Evolutionary conservation across 2,113 vertebrate genomes (phyloP).

Genomic region (Tretioscincus oriximinensis): DNA sequence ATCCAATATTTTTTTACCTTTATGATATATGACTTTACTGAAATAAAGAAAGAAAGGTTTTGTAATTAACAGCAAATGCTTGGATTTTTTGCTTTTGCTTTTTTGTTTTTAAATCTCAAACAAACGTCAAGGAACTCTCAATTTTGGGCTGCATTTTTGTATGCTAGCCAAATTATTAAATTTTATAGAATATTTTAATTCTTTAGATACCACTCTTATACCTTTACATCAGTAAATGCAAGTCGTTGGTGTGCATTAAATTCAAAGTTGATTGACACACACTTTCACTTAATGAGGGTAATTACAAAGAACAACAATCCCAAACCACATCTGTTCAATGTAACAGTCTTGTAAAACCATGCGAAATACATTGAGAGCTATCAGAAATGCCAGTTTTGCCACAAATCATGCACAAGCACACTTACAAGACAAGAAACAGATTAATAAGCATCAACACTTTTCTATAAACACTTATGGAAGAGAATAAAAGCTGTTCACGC

Average conservation of each 20-base stretch:
- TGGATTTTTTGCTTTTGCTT: not conserved
- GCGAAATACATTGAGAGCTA: conserved; percentile 76
- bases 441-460: conserved; percentile 91
- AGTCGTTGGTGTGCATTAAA: conserved; percentile 79
- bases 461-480: conserved; percentile 84
- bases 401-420: conserved; percentile 71
- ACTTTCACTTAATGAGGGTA: conserved; percentile 97
- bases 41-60: not conserved
- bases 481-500: conserved; percentile 63
- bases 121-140: not conserved
- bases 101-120: too few relatives aligned
- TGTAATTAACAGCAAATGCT: not conserved
- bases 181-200: conserved; percentile 2
- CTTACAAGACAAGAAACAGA: conserved; percentile 87
- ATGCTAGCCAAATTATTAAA: conserved; percentile 22
- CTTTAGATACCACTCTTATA: conserved; percentile 28
- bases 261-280: conserved; percentile 92
- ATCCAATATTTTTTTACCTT: not conserved
- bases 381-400: conserved; percentile 79
- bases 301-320: conserved; percentile 98
- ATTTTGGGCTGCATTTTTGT: not conserved
- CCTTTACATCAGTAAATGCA: conserved; percentile 39
- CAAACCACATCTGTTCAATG: conserved; percentile 89
- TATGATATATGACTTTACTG: too few relatives aligned
- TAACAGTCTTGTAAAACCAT: conserved; percentile 74